phyloP scores from a whole-genome alignment of 1,140 invertebrate species.

The Vollenhovia emeryi region DNA sequence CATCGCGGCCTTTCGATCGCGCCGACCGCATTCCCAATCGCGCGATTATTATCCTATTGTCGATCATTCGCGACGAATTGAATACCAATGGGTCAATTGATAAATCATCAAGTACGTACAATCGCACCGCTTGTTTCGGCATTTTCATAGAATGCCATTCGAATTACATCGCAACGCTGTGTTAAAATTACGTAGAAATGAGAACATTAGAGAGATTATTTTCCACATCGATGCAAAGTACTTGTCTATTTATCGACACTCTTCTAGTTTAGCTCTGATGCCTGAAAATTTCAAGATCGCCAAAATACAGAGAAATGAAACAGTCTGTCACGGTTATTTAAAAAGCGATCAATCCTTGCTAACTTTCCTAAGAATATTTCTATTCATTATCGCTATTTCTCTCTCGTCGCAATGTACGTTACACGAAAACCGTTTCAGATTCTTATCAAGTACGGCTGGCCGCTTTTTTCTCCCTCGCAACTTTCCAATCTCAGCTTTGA shows the following conservation, averaged over 20 bases:
- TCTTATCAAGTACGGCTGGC: constrained; percentile 39
- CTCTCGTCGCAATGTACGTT: constrained; percentile 40
- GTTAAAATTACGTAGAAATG: neutral
- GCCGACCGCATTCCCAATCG: neutral
- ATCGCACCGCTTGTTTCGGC: neutral
- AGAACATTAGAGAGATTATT: neutral
- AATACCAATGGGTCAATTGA: neutral
- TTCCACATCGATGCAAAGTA: neutral
- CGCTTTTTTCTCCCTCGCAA: constrained; percentile 30
- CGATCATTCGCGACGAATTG: constrained; percentile 1
- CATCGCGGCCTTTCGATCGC: neutral
- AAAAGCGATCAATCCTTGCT: too few species aligned
- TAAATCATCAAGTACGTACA: neutral
- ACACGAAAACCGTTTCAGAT: constrained; percentile 52
- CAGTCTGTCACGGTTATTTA: too few species aligned
- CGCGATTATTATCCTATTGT: constrained; percentile 3
- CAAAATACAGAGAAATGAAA: too few species aligned
- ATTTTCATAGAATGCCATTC: neutral
- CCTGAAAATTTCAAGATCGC: too few species aligned
- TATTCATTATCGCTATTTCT: constrained; percentile 11
- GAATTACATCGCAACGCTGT: neutral
- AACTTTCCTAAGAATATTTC: constrained; percentile 8
- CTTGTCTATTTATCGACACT: too few species aligned
- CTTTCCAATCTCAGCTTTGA: constrained; percentile 57
- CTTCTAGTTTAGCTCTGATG: too few species aligned